phyloP scores from a whole-genome alignment of 2,797 vertebrate genomes.

The Rhinatrema bivittatum region DNA sequence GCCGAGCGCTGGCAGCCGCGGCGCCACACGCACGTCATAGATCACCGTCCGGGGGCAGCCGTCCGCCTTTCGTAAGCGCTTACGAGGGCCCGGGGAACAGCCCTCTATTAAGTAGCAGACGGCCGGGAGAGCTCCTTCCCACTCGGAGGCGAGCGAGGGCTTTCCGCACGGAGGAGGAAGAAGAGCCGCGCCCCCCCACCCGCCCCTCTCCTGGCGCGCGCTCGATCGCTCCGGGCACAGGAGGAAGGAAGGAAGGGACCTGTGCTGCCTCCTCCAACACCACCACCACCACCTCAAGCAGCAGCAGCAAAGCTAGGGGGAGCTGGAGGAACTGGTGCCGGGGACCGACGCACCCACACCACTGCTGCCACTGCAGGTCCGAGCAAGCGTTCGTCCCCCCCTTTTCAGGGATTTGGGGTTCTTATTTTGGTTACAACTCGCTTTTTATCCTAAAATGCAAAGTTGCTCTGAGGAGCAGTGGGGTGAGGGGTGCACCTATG shows the following conservation, averaged over 20 bases:
- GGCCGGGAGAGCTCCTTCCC: slow-evolving; percentile 69
- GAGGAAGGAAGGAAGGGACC: not conserved
- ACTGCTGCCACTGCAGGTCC: slow-evolving; percentile 28
- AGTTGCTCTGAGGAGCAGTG: not conserved
- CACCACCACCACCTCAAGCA: not conserved
- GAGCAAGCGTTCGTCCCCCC: slow-evolving; percentile 5
- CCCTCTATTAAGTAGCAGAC: slow-evolving; percentile 90
- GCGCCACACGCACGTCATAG: slow-evolving; percentile 49
- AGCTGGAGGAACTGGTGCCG: slow-evolving; percentile 8
- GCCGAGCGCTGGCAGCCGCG: slow-evolving; percentile 64
- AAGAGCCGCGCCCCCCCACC: too few relatives aligned
- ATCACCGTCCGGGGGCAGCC: slow-evolving; percentile 66
- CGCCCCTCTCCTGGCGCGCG: not conserved
- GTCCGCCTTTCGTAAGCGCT: slow-evolving; percentile 80
- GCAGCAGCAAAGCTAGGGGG: not conserved
- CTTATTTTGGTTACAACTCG: too few relatives aligned
- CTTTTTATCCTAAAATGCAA: too few relatives aligned
- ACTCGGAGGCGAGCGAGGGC: slow-evolving; percentile 73
- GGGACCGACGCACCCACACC: not conserved
- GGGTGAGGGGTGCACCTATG: not conserved
- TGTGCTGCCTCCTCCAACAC: too few relatives aligned
- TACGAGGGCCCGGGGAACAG: slow-evolving; percentile 78
- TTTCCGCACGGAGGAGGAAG: slow-evolving; percentile 56
- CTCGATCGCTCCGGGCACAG: not conserved
- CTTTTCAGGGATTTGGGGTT: too few relatives aligned